Conservation (phyloP, 2,113 vertebrate species). For the Tonatia bakeri region DNA sequence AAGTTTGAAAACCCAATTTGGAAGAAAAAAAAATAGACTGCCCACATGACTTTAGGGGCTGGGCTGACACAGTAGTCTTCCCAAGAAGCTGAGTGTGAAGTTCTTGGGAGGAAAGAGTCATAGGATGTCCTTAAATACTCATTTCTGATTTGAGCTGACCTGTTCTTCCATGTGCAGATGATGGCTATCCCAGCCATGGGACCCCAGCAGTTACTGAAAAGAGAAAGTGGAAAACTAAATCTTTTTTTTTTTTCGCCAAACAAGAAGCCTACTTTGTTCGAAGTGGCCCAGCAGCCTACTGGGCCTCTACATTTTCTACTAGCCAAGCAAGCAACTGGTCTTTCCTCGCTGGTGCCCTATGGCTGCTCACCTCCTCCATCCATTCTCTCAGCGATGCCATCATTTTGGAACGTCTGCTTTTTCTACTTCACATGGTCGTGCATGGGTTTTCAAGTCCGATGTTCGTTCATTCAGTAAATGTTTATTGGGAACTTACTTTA, state of each 20-base stretch:
- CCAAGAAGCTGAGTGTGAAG: not conserved
- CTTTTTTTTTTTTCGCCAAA: not conserved
- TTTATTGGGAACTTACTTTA: not conserved
- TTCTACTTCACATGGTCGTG: not conserved
- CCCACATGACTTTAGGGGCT: not conserved
- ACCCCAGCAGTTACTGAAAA: not conserved
- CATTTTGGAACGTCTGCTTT: not conserved
- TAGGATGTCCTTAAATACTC: not conserved
- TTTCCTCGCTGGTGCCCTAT: not conserved
- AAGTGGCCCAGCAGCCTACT: not conserved
- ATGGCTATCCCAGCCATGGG: not conserved
- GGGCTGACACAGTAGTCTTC: not conserved
- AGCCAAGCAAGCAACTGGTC: not conserved
- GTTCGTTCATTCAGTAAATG: not conserved
- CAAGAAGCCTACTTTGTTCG: not conserved
- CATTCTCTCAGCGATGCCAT: not conserved
- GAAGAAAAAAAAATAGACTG: not conserved
- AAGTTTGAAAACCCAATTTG: slow-evolving; percentile 47
- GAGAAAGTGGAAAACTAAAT: not conserved
- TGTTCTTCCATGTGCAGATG: not conserved
- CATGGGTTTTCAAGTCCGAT: not conserved
- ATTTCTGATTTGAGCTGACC: not conserved
- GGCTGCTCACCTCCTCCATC: not conserved
- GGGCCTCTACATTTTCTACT: not conserved
- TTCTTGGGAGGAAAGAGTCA: not conserved